Evolutionary conservation across 2,113 vertebrate species (phyloP), one percentile per base, ranked within the genome.

Genomic region (Castor canadensis): DNA sequence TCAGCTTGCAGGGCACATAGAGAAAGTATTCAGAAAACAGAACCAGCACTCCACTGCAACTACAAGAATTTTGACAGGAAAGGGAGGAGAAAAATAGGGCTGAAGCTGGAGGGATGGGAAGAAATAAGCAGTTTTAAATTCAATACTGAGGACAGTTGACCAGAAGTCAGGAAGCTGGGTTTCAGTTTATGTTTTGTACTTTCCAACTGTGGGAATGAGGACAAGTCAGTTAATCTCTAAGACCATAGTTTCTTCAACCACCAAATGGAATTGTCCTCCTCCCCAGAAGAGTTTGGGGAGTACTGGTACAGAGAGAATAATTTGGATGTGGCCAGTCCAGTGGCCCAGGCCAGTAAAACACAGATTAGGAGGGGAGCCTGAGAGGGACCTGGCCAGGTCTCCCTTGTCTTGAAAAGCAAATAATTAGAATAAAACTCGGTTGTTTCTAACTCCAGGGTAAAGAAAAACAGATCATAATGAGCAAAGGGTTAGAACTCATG

Each of bases 91-190:
- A 30, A 71, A 87, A 83, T 20, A 84, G 52, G 58, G 32, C 30
- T 10, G 54, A 45, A 12, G 8, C 22, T 91, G 16, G 43, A 86
- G 49, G 28, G 28, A 35, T 80, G 84, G 49, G 40, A 10, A 87
- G 40, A 94, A 86, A 83, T 28, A 87, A 91, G 40, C n/a, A 43
- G 69, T 64, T 93, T 91, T 79, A 93, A 93, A 94, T 93, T 95
- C 49, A 84, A 76, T 62, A 79, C 87, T 32, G 30, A 43, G 9
- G 47, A 86, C 38, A 77, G 45, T 49, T 83, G 92, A 24, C 89
- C 79, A 49, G 56, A 79, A 17, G 32, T 90, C 88, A 71, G 71
- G 38, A 79, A 75, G 45, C 40, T 80, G 80, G 62, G 45, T 58
- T 83, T 75, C 17, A 49, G 38, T 58, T 32, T 60, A n/a, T 49